Conservation (phyloP, 2,888 invertebrate genomes). For the Phlogophora meticulosa region DNA sequence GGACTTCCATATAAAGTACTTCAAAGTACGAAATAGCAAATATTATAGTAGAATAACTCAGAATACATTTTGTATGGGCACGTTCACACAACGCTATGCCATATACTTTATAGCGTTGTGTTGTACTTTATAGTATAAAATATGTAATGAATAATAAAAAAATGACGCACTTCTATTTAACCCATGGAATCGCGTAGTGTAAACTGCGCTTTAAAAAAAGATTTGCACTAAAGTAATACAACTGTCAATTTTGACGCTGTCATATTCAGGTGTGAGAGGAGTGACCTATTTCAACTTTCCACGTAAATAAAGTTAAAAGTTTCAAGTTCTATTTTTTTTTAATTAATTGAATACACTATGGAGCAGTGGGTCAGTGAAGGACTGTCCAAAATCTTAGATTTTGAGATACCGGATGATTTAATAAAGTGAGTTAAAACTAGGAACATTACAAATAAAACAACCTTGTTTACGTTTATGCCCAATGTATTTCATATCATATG, state of each 20-base stretch:
- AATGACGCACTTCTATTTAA: too few species aligned
- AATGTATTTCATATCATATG: background rate
- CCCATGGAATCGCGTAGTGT: too few species aligned
- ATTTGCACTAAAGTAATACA: too few species aligned
- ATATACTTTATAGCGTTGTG: too few species aligned
- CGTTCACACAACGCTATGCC: too few species aligned
- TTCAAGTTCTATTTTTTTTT: background rate
- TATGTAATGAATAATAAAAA: too few species aligned
- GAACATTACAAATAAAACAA: background rate
- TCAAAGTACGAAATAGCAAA: too few species aligned
- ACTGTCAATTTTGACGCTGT: conserved; percentile 5
- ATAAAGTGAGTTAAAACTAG: conserved; percentile 88
- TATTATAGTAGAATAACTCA: too few species aligned
- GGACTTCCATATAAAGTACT: too few species aligned
- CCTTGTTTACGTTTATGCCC: background rate
- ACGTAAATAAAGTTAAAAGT: conserved; percentile 42
- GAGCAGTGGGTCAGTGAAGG: conserved; percentile 93
- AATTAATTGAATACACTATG: conserved; percentile 79
- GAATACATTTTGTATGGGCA: too few species aligned
- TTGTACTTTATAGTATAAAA: too few species aligned
- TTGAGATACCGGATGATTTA: conserved; percentile 93
- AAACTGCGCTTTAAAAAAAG: too few species aligned
- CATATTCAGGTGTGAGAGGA: conserved; percentile 50
- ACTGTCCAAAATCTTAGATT: conserved; percentile 92
- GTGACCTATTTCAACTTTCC: conserved; percentile 16